phyloP scores from a whole-genome alignment of 2,113 vertebrate species.

The Leptocoma aspasia region DNA sequence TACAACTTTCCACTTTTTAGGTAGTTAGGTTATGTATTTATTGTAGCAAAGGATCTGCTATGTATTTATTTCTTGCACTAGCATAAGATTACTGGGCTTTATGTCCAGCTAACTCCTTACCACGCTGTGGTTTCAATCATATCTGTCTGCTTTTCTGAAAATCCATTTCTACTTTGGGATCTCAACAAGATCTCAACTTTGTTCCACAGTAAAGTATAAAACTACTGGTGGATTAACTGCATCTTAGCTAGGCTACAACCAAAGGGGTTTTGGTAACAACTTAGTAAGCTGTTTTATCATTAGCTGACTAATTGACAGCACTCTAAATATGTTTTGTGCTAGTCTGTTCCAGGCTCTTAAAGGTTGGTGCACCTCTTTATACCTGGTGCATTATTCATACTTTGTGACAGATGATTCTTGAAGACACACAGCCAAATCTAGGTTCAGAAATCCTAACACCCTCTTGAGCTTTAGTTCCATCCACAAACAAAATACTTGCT shows the following conservation, averaged over 20 bases:
- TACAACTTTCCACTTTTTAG: not conserved
- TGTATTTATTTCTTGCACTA: constrained; percentile 40
- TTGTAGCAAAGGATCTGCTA: too few species aligned
- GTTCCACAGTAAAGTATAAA: not conserved
- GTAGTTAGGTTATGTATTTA: not conserved
- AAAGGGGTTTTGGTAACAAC: not conserved
- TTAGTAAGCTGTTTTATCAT: not conserved
- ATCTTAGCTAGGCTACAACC: not conserved
- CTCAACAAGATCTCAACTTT: not conserved
- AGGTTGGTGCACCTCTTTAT: not conserved
- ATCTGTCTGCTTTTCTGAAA: constrained; percentile 29
- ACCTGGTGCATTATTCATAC: not conserved
- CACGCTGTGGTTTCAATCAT: not conserved
- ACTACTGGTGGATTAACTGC: not conserved
- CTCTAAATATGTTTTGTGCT: not conserved
- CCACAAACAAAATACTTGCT: not conserved
- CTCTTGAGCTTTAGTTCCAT: not conserved
- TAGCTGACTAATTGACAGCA: not conserved
- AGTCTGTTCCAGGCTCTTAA: not conserved
- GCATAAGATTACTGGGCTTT: not conserved
- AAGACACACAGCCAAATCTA: not conserved
- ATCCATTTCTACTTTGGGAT: not conserved
- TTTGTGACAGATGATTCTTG: not conserved
- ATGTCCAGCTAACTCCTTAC: not conserved
- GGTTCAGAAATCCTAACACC: not conserved